phyloP scores from a whole-genome alignment of 1,140 invertebrate genomes.

The Lasioglossum baleicum region DNA sequence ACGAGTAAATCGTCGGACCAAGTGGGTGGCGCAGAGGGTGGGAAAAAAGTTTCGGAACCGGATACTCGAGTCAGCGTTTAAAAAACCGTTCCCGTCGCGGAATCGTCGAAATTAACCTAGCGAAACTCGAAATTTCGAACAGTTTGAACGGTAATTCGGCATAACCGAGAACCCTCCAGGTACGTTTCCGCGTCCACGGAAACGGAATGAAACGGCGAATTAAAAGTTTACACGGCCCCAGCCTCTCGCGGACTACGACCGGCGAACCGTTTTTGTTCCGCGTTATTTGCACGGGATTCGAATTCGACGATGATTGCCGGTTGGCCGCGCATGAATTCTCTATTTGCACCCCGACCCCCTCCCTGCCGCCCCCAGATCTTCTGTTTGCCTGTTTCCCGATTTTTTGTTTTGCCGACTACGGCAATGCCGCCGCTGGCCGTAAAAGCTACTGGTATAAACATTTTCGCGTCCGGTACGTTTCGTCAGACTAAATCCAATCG shows the following conservation, averaged over 20 bases:
- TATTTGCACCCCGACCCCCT: no score
- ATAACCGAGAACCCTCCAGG: background rate
- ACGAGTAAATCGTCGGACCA: background rate
- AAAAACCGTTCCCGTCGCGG: background rate
- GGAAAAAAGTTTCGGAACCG: background rate
- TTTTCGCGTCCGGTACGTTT: no score
- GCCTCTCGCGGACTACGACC: no score
- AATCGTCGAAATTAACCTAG: conserved; percentile 6
- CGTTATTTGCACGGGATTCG: background rate
- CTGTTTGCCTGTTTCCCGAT: no score
- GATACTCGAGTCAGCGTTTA: background rate
- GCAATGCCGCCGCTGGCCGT: no score
- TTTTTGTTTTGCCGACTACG: no score
- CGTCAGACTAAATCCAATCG: no score
- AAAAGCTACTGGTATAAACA: no score
- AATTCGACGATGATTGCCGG: background rate
- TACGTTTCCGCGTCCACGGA: background rate
- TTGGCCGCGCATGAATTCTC: no score
- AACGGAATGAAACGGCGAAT: background rate
- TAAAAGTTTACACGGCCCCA: conserved; percentile 11
- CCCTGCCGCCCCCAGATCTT: no score
- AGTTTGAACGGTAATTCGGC: conserved; percentile 14
- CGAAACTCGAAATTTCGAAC: conserved; percentile 5
- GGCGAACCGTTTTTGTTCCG: no score
- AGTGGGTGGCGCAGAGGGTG: background rate